Conservation (phyloP, 92 coral and sea anemone species). For the Palythoa grandis region DNA sequence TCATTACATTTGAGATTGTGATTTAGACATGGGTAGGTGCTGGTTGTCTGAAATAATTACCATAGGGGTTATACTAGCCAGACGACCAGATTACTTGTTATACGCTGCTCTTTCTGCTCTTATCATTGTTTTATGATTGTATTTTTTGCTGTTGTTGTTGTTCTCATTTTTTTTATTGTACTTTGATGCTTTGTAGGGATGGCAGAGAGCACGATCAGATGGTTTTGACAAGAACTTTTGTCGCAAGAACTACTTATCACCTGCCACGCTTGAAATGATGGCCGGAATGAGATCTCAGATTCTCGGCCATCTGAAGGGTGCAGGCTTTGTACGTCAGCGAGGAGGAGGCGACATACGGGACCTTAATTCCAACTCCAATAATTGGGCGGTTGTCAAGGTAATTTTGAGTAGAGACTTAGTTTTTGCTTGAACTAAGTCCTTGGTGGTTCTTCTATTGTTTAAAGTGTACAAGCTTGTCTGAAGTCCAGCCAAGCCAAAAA, state of each 20-base stretch:
- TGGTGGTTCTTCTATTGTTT: no score
- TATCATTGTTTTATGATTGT: no score
- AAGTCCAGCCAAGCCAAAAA: background rate
- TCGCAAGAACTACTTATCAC: conserved; percentile 87
- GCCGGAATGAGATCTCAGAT: conserved; percentile 97
- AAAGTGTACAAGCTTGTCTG: background rate
- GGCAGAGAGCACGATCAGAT: conserved; percentile 96
- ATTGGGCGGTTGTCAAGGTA: conserved; percentile 99
- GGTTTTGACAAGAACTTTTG: conserved; percentile 90
- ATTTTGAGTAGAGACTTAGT: background rate
- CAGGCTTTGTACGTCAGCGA: conserved; percentile 90
- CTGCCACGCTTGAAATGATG: conserved; percentile 97
- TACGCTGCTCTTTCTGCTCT: no score
- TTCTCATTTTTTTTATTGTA: background rate
- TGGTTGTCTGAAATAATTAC: no score
- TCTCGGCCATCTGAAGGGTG: conserved; percentile 89
- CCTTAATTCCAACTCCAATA: conserved; percentile 89
- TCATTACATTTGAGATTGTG: no score
- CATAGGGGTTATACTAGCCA: no score
- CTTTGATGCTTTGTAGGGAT: conserved; percentile 62
- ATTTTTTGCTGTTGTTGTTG: no score
- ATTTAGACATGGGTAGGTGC: no score
- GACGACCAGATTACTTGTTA: no score
- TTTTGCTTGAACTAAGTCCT: background rate
- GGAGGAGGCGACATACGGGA: conserved; percentile 97